Evolutionary conservation across 2,797 vertebrate genomes (phyloP).

Genomic region (Sciaenops ocellatus): DNA sequence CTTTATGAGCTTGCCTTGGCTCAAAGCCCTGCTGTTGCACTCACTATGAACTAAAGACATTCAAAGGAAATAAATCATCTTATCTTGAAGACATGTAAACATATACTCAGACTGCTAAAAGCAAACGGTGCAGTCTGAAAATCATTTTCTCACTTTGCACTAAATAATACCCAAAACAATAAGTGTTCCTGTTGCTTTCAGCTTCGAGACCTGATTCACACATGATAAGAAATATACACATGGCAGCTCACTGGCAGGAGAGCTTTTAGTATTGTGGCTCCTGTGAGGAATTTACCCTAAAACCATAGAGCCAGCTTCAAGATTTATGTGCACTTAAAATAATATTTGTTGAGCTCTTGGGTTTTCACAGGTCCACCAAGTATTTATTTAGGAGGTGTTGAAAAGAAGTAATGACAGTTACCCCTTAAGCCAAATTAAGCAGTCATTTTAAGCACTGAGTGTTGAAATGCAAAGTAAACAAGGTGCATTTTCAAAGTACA

Average conservation of each 20-base stretch:
- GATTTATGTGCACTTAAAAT: conserved; percentile 81
- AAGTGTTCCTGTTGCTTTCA: conserved; percentile 47
- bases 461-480: conserved; percentile 73
- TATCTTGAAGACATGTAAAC: conserved; percentile 31
- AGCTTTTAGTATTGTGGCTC: conserved; percentile 61
- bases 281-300: conserved; percentile 77
- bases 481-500: conserved; percentile 66
- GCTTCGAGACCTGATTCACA: conserved; percentile 53
- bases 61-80: conserved; percentile 47
- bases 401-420: conserved; percentile 78
- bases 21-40: conserved; percentile 12
- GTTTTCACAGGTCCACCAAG: conserved; percentile 77
- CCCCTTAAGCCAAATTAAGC: conserved; percentile 72
- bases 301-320: conserved; percentile 64
- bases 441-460: conserved; percentile 62
- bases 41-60: conserved; percentile 23
- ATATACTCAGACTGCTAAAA: conserved; percentile 11
- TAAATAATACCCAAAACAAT: conserved; percentile 55
- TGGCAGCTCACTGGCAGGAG: conserved; percentile 32
- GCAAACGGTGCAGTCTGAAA: conserved; percentile 41
- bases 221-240: conserved; percentile 71
- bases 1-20: neutral
- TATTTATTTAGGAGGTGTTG: conserved; percentile 80
- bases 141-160: conserved; percentile 28
- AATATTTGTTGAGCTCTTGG: conserved; percentile 82